Percentiles rank a stretch among this genome's conserved stretches.
phyloP scores from a whole-genome alignment of 1,140 invertebrate species.

The Ceratosolen solmsi region DNA sequence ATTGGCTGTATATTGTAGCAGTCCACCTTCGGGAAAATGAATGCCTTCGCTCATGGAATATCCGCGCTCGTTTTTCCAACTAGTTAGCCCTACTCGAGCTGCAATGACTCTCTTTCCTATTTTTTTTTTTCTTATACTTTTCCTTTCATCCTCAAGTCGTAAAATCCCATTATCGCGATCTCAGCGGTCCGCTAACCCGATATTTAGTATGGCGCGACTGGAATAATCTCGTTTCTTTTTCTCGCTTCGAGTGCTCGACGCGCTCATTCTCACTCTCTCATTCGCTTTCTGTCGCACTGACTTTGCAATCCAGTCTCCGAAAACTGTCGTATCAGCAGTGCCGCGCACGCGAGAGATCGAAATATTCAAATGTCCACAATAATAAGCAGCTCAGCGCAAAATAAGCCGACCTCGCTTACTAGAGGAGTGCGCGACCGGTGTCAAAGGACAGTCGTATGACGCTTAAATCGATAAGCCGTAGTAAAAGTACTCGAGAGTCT shows the following conservation, averaged over 20 bases:
- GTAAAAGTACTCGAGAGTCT: neutral
- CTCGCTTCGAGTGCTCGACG: no score
- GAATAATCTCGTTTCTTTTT: slow-evolving; percentile 45
- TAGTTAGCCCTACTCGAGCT: neutral
- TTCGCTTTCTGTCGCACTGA: neutral
- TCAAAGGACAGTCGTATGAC: neutral
- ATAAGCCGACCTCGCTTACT: neutral
- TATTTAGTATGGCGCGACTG: slow-evolving; percentile 29
- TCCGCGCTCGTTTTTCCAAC: neutral
- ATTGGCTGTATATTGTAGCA: no score
- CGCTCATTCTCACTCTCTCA: no score
- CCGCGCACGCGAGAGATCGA: neutral
- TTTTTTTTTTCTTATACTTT: neutral
- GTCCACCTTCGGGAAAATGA: slow-evolving; percentile 5
- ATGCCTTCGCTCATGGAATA: slow-evolving; percentile 4
- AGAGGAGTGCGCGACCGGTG: neutral
- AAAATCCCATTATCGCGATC: slow-evolving; percentile 49
- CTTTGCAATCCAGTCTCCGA: no score
- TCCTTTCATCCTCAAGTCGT: slow-evolving; percentile 14
- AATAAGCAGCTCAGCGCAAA: neutral
- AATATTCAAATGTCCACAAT: slow-evolving; percentile 41
- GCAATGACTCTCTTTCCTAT: neutral
- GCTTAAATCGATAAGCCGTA: slow-evolving; percentile 9
- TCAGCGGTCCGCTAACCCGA: slow-evolving; percentile 33
- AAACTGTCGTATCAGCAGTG: neutral